Percentiles rank a stretch among this genome's conserved stretches.
phyloP scores from a whole-genome alignment of 2,888 invertebrate species.

The Dolichopus griseipennis region DNA sequence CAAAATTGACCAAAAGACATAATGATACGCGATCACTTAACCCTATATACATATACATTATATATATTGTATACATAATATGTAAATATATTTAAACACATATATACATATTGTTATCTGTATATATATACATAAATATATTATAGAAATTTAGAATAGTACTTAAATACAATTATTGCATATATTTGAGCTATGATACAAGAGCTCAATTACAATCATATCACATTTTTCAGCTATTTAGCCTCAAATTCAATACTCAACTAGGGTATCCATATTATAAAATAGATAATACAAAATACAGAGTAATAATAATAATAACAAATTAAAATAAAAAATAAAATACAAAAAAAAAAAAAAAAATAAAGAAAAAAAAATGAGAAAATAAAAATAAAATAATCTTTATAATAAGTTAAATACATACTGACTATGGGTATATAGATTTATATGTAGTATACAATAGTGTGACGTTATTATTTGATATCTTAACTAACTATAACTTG shows the following conservation, averaged over 20 bases:
- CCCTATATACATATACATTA: neutral
- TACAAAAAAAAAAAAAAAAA: too few relatives aligned
- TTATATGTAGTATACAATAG: neutral
- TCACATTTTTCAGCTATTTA: neutral
- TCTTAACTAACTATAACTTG: constrained; percentile 4
- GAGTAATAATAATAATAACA: neutral
- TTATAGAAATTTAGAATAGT: neutral
- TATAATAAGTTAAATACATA: neutral
- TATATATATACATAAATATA: neutral
- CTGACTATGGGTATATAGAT: neutral
- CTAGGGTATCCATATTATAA: neutral
- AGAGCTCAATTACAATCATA: neutral
- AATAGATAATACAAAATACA: neutral
- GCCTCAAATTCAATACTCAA: neutral
- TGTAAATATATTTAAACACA: neutral
- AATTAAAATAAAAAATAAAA: neutral
- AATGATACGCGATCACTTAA: neutral
- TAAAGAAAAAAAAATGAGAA: neutral
- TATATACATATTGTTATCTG: neutral
- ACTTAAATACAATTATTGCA: neutral
- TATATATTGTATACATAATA: neutral
- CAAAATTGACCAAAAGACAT: constrained; percentile 4
- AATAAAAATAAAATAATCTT: neutral
- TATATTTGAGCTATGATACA: neutral
- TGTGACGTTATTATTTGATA: constrained; percentile 6